Evolutionary conservation across 1,140 invertebrate species (phyloP).

Genomic region (Orchesella cincta): DNA sequence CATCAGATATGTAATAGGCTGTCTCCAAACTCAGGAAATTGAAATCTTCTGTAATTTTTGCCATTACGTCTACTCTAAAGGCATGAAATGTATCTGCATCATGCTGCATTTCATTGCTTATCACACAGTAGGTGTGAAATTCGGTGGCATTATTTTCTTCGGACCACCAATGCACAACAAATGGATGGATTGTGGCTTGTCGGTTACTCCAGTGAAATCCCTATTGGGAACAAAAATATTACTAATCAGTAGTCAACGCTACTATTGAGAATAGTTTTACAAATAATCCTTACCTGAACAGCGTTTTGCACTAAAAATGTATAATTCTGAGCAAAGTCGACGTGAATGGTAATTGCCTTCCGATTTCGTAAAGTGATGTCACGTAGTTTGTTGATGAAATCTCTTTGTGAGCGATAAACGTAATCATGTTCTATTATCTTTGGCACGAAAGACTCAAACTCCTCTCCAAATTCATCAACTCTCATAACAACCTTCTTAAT

Average conservation of each 20-base stretch:
- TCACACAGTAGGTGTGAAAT: slow-evolving; percentile 4
- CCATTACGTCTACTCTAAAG: neutral
- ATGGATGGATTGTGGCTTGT: slow-evolving; percentile 50
- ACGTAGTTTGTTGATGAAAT: neutral
- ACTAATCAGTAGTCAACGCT: neutral
- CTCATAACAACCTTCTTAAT: neutral
- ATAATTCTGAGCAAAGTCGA: slow-evolving; percentile 48
- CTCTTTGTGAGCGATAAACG: neutral
- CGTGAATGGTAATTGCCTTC: neutral
- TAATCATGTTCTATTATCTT: slow-evolving; percentile 4
- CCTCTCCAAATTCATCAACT: neutral
- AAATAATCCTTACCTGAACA: slow-evolving; percentile 27
- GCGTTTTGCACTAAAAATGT: slow-evolving; percentile 44
- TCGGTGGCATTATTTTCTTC: neutral
- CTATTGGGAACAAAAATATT: neutral
- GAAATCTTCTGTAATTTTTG: slow-evolving; percentile 1
- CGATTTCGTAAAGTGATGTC: slow-evolving; percentile 10
- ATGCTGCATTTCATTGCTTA: slow-evolving; percentile 32
- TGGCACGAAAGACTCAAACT: neutral
- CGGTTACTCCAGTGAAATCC: slow-evolving; percentile 48
- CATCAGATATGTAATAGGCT: slow-evolving; percentile 41
- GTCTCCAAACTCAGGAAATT: neutral
- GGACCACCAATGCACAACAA: slow-evolving; percentile 34
- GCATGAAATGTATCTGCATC: slow-evolving; percentile 22
- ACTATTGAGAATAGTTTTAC: neutral